A percentile compares a stretch with the other conserved stretches of the same genome.
Conservation (phyloP, 2,888 invertebrate genomes). For the Amblyjoppa fuscipennis region DNA sequence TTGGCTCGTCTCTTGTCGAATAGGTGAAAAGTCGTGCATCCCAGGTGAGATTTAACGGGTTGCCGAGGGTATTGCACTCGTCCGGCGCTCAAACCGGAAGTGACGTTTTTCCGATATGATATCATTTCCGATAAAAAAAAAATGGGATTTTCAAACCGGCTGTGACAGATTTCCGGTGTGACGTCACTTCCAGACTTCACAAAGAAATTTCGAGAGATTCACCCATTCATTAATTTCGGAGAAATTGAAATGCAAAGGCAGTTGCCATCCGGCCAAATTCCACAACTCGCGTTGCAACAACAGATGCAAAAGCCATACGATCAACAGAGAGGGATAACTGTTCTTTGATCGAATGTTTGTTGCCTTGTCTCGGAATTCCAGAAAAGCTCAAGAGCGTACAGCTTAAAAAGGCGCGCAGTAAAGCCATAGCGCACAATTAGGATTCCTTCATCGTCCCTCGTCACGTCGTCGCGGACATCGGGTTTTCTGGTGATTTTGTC, state of each 20-base stretch:
- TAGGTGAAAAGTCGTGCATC: too few relatives aligned
- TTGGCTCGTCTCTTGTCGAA: too few relatives aligned
- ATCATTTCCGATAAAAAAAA: too few relatives aligned
- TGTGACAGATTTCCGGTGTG: too few relatives aligned
- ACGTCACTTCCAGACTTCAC: not conserved
- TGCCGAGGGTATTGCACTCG: too few relatives aligned
- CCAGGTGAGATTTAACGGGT: too few relatives aligned
- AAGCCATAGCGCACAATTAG: conserved; percentile 54
- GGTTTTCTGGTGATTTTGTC: conserved; percentile 40
- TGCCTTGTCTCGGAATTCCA: not conserved
- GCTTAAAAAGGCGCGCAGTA: not conserved
- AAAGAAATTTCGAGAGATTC: not conserved
- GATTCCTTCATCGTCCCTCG: conserved; percentile 60
- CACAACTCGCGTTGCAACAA: not conserved
- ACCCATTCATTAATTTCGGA: not conserved
- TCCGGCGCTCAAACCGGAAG: too few relatives aligned
- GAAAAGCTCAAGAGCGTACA: not conserved
- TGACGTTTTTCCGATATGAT: too few relatives aligned
- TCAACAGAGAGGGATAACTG: not conserved
- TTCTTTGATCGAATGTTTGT: not conserved
- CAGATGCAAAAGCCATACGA: not conserved
- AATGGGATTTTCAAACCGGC: too few relatives aligned
- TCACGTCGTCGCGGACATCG: conserved; percentile 39
- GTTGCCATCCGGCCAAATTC: not conserved
- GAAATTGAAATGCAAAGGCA: not conserved